Evolutionary conservation across 2,113 vertebrate species (phyloP).

Genomic region (Ancistrus triradiatus): DNA sequence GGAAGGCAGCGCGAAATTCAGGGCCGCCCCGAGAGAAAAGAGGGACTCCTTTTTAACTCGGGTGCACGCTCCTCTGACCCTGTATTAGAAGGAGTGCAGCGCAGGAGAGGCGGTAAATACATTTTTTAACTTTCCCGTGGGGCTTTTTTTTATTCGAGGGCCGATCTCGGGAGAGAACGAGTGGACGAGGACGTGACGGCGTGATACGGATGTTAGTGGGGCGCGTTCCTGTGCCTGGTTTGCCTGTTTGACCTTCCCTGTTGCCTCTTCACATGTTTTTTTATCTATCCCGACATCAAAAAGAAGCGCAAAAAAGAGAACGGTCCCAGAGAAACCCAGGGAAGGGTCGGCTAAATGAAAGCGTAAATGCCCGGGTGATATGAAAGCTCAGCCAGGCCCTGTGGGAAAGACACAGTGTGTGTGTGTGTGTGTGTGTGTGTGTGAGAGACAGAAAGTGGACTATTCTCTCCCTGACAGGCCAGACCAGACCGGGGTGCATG

Average conservation of each 20-base stretch:
- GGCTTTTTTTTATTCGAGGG: slow-evolving; percentile 39
- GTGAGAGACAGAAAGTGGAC: slow-evolving; percentile 52
- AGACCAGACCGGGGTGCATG: slow-evolving; percentile 80
- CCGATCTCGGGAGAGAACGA: slow-evolving; percentile 13
- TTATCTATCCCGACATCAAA: background rate
- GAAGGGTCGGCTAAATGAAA: slow-evolving; percentile 38
- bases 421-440: background rate
- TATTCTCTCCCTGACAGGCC: slow-evolving; percentile 74
- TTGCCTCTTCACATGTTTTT: background rate
- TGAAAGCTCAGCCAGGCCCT: slow-evolving; percentile 12
- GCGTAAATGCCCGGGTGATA: slow-evolving; percentile 18
- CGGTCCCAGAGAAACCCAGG: slow-evolving; percentile 28
- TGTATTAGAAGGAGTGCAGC: slow-evolving; percentile 62
- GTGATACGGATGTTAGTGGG: background rate
- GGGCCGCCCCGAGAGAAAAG: slow-evolving; percentile 58
- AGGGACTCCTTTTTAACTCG: slow-evolving; percentile 59
- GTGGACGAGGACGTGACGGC: background rate
- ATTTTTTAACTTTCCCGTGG: slow-evolving; percentile 65
- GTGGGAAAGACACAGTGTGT: slow-evolving; percentile 4
- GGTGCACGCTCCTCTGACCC: slow-evolving; percentile 66
- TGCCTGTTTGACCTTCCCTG: background rate
- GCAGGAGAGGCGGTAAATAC: slow-evolving; percentile 60
- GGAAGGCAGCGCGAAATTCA: slow-evolving; percentile 60
- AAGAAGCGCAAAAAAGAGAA: background rate
- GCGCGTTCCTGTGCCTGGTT: background rate